Percentiles rank a stretch among this genome's conserved stretches.
Conservation (phyloP, 1,140 invertebrate genomes). For the Rhagoletis pomonella region DNA sequence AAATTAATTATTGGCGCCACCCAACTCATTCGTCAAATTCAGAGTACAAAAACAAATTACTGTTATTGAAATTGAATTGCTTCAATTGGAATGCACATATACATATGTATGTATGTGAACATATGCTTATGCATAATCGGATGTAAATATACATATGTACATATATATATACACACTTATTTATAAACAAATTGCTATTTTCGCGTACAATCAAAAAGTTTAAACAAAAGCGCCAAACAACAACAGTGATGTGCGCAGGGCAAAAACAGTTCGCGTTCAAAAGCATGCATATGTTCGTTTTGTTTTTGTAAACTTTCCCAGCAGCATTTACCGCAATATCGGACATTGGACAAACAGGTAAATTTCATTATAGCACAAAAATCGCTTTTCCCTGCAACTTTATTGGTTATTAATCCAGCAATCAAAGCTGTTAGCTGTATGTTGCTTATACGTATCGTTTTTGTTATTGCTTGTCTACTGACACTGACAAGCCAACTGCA, state of each 20-base stretch:
- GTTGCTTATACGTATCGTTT: not conserved
- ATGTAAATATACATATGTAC: too few relatives aligned
- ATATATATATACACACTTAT: too few relatives aligned
- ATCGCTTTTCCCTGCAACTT: not conserved
- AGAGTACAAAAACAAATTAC: not conserved
- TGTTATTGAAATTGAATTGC: not conserved
- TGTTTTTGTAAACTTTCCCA: not conserved
- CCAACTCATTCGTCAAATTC: not conserved
- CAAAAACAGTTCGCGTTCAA: too few relatives aligned
- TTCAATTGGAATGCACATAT: too few relatives aligned
- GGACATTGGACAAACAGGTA: not conserved
- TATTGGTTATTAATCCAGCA: constrained; percentile 21
- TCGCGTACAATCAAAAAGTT: too few relatives aligned
- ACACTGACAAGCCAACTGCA: not conserved
- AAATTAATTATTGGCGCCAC: not conserved
- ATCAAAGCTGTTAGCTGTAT: not conserved
- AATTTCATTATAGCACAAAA: not conserved
- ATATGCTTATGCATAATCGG: too few relatives aligned
- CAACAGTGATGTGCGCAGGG: too few relatives aligned
- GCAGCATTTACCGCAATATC: constrained; percentile 14
- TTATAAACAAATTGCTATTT: too few relatives aligned
- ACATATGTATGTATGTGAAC: too few relatives aligned
- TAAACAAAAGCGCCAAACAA: too few relatives aligned
- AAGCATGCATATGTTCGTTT: not conserved
- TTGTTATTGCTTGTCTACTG: not conserved